Base-by-base conservation (phyloP, 2,113 vertebrate genomes). In the Myodes glareolus region DNA sequence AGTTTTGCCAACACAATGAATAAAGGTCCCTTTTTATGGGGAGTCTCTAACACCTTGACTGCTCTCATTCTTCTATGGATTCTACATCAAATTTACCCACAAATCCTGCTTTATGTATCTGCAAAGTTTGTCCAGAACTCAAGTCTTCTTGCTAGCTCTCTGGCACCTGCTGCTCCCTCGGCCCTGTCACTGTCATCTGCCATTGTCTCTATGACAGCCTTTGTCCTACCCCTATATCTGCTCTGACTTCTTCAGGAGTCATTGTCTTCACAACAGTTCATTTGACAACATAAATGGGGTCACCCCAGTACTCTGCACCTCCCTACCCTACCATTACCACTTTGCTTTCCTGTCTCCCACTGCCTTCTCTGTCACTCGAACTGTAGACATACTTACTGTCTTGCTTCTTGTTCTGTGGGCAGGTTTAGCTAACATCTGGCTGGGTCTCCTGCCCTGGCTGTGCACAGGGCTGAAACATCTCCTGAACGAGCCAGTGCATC, bases 391-490 rank as follows among this genome's bases (percentile, higher is more conserved):
- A 6, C 17, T 29, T n/a, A 6, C 17, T 29, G 42, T 23, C 33
- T 50, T 39, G 42, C 33, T 25, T 91, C 72, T 31, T 52, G 4
- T 29, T 82, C 81, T 68, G 78, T 29, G 33, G 45, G 6, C 1
- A 21, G 10, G 7, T 27, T 45, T 17, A 29, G 36, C 36, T 36
- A 36, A 17, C 82, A 61, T 76, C 39, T 25, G 3, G 4, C 27
- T 45, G 16, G 1, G 47, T 27, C 6, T 68, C 39, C 12, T 42
- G 11, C 1, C 0, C 61, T 27, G 73, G 16, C 33, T 29, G 0
- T 52, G 63, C 4, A 7, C n/a, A 36, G 50, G 3, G 2, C 42
- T 12, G 50, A 29, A 90, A 19, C n/a, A 50, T 87, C 52, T 63
- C 14, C 36, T 4, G 6, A 39, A 11, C 36, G 5, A 27, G 23